Base-by-base conservation (phyloP, 2,888 invertebrate species). In the Tridacna crocea region DNA sequence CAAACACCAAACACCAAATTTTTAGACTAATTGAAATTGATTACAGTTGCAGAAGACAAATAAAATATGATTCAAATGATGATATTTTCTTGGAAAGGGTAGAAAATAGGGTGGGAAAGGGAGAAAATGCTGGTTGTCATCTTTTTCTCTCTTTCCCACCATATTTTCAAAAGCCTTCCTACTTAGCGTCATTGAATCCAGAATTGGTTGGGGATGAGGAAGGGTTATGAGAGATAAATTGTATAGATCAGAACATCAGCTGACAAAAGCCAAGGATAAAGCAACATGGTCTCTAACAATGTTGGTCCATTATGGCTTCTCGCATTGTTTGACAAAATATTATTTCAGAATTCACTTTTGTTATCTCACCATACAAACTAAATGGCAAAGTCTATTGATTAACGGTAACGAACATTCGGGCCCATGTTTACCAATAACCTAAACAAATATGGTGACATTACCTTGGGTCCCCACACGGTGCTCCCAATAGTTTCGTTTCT, bases 291-390 rank as follows among this genome's bases (percentile, higher is more conserved):
- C 47, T 51, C 48, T 17, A 51, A 70, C 70, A 70, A 70, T 70
- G 51, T 36, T 36, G 36, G 36, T 36, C 36, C 36, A 36, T 36
- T 36, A 36, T 36, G 36, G 36, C 36, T 70, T 70, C 70, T 70
- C 22, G 26, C 70, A 70, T 70, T 70, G 70, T 70, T 70, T 70
- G 70, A 70, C 24, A 26, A 70, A 70, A 70, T 70, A 70, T 70
- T 70, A 70, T 70, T 70, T 70, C 70, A 70, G 51, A 51, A 70
- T 70, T 70, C 70, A 70, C 70, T 70, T 70, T 51, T 70, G 70
- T 70, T 70, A 70, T 70, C 70, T 70, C 51, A 47, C 27, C 70
- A 26, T 26, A 51, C 26, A 26, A 70, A 51, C 70, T 22, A 70
- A 70, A 70, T 70, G 70, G 70, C 70, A 46, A 47, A 24, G 55